Percentiles rank a stretch among this genome's conserved stretches.
Evolutionary conservation across 2,888 invertebrate species (phyloP).

Genomic region (Tyria jacobaeae): DNA sequence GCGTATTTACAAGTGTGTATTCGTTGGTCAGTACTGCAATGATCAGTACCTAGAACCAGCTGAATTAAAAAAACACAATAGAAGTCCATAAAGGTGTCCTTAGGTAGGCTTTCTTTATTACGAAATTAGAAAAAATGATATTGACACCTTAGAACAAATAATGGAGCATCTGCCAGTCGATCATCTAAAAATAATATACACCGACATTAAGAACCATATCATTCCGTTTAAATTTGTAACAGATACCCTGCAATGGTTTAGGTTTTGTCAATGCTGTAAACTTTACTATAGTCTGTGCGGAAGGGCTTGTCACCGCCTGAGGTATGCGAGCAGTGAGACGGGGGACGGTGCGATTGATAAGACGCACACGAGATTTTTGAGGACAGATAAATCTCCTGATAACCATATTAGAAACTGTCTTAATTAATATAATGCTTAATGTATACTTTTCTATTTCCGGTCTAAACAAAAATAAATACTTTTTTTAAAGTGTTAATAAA

Average conservation of each 20-base stretch:
- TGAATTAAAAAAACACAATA: constrained; percentile 60
- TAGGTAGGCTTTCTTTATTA: constrained; percentile 34
- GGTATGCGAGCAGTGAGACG: too few species aligned
- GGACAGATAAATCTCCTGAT: too few species aligned
- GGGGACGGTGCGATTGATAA: too few species aligned
- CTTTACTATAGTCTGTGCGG: too few species aligned
- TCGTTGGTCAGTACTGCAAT: constrained; percentile 61
- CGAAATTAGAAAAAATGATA: constrained; percentile 29
- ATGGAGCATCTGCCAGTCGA: constrained; percentile 51
- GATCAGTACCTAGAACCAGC: constrained; percentile 54
- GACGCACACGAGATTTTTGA: too few species aligned
- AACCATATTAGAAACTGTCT: too few species aligned
- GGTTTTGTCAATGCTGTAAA: constrained; percentile 65
- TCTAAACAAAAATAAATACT: too few species aligned
- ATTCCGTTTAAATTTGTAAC: constrained; percentile 59
- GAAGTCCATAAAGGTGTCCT: constrained; percentile 28
- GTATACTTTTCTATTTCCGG: too few species aligned
- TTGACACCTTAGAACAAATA: constrained; percentile 47
- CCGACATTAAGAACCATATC: constrained; percentile 59
- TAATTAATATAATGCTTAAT: too few species aligned
- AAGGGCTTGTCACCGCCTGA: too few species aligned
- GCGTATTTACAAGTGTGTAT: too few species aligned
- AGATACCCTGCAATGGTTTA: constrained; percentile 48
- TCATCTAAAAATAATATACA: constrained; percentile 53
- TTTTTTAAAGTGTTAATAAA: too few species aligned